Evolutionary conservation across 2,888 invertebrate species (phyloP), one percentile per base, ranked within the genome.

Genomic region (Acanthosepion pharaonis): DNA sequence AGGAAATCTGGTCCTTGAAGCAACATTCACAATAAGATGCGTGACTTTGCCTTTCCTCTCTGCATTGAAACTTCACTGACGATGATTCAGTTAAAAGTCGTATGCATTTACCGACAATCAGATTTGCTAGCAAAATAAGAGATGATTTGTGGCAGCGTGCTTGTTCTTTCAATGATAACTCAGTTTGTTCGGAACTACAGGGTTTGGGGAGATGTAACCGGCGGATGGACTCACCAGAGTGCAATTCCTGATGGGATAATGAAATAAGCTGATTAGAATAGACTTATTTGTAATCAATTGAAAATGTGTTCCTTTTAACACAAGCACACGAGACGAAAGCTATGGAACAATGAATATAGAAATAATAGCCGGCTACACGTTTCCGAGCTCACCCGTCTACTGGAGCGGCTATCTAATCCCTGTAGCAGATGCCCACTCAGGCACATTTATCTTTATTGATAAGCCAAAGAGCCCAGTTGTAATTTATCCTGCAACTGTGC

Each of bases 191-290:
- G n/a, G n/a, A 78, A 5, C 78, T n/a, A n/a, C 3, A 5, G 78
- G 78, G 78, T n/a, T 78, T n/a, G 78, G 78, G 15, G 78, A 42
- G 28, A 78, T 78, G 28, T 78, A 5, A 28, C 78, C n/a, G 15
- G 78, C 78, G 78, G 78, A 78, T n/a, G 28, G 78, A n/a, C 28
- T 28, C 78, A n/a, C 28, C 78, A 78, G 9, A 78, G 78, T 78
- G 78, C 78, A 78, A 78, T 15, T 78, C n/a, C 28, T 78, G 78
- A 78, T 78, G 28, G 78, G 78, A 78, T 78, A 78, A 78, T 78
- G 78, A 78, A 78, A 78, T 78, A n/a, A 78, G 78, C 78, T 78
- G 78, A n/a, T 78, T n/a, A n/a, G 78, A 78, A 78, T 28, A 78
- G 11, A 78, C 28, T 78, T 78, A 78, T 78, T 78, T 78, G 78